Conservation (phyloP, 2,797 vertebrate species). For the Melanogrammus aeglefinus region DNA sequence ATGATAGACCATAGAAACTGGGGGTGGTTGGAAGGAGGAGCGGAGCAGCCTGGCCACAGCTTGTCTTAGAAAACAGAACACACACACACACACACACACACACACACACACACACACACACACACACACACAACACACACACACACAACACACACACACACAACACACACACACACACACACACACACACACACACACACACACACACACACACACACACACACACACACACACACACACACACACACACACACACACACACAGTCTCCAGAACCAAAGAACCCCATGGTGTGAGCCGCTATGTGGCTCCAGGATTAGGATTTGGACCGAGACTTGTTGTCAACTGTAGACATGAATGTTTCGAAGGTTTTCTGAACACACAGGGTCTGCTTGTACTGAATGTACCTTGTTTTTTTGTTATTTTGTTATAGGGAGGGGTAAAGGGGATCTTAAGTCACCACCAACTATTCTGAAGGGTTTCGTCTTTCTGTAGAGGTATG, state of each 20-base stretch:
- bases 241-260: neutral
- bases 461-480: neutral
- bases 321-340: neutral
- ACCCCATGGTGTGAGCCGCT: neutral
- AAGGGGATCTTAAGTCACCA: neutral
- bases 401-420: constrained; percentile 33
- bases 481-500: neutral
- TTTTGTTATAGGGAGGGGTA: neutral
- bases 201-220: neutral
- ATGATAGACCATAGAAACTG: neutral
- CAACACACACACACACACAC: neutral
- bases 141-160: neutral
- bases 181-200: too few species aligned
- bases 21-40: neutral
- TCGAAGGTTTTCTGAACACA: constrained; percentile 14
- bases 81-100: neutral
- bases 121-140: neutral
- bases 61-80: neutral
- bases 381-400: constrained; percentile 40
- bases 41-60: neutral
- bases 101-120: too few species aligned
- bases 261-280: neutral
- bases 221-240: neutral
- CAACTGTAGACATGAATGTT: constrained; percentile 8
- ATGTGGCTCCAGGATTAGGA: neutral